phyloP scores from a whole-genome alignment of 2,888 invertebrate species.

The Cataglyphis livida region DNA sequence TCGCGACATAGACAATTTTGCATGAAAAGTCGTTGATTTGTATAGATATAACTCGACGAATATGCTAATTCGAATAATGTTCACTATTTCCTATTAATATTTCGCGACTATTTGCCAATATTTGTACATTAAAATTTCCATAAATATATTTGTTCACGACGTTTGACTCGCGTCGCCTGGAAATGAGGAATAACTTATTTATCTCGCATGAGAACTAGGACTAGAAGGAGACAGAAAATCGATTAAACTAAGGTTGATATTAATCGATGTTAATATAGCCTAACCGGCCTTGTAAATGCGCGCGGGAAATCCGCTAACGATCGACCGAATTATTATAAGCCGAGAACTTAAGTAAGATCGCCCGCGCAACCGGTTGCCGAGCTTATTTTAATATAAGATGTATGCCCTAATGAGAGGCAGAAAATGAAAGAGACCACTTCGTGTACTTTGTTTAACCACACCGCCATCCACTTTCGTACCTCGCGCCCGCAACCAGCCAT shows the following conservation, averaged over 20 bases:
- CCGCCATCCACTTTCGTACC: constrained; percentile 68
- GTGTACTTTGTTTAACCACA: constrained; percentile 39
- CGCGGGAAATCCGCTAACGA: constrained; percentile 35
- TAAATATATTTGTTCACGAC: background rate
- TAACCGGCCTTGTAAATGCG: constrained; percentile 44
- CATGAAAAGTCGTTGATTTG: background rate
- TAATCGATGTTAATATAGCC: constrained; percentile 44
- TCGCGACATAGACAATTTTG: background rate
- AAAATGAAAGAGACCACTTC: constrained; percentile 36
- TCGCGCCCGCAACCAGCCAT: constrained; percentile 65
- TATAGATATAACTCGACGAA: background rate
- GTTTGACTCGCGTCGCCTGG: background rate
- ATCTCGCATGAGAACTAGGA: background rate
- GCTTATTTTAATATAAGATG: constrained; percentile 42
- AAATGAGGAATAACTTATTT: constrained; percentile 16
- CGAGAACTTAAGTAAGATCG: constrained; percentile 10
- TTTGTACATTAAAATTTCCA: constrained; percentile 2
- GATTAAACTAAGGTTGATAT: constrained; percentile 43
- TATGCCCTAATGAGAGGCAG: constrained; percentile 32
- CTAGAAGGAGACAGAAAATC: constrained; percentile 28
- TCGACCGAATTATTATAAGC: constrained; percentile 39
- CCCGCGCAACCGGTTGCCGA: constrained; percentile 41
- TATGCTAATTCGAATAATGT: background rate
- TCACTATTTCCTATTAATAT: background rate
- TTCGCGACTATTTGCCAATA: background rate